Evolutionary conservation across 2,888 invertebrate species (phyloP).

Genomic region (Galeruca laticollis): DNA sequence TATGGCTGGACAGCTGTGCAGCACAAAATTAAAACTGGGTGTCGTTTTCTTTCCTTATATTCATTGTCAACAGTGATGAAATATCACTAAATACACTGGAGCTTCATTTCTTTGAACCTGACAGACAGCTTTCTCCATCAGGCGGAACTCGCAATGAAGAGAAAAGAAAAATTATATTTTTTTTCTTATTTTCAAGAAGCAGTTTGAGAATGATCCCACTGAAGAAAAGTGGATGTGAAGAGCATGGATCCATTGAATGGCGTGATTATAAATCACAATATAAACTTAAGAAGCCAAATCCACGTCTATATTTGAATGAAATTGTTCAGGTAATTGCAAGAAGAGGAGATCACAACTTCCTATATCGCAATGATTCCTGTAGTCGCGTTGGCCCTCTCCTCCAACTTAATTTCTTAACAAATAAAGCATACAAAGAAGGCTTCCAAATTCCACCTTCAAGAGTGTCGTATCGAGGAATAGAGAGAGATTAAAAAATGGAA

Average conservation of each 20-base stretch:
- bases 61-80: neutral
- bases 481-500: neutral
- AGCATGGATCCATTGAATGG: slow-evolving; percentile 17
- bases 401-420: slow-evolving; percentile 9
- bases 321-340: slow-evolving; percentile 16
- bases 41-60: neutral
- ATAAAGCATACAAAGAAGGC: slow-evolving; percentile 17
- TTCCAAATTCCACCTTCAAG: neutral
- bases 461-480: no score
- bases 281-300: neutral
- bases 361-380: slow-evolving; percentile 15
- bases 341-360: slow-evolving; percentile 10
- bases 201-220: neutral
- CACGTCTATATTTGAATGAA: slow-evolving; percentile 16
- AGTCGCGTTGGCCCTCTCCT: slow-evolving; percentile 11
- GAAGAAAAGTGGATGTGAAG: slow-evolving; percentile 4
- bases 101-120: slow-evolving; percentile 33
- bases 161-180: slow-evolving; percentile 31
- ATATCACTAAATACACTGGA: slow-evolving; percentile 9
- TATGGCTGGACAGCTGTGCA: neutral
- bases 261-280: slow-evolving; percentile 5
- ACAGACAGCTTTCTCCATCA: slow-evolving; percentile 38
- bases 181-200: slow-evolving; percentile 29
- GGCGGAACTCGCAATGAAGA: no score
- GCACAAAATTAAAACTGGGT: neutral